A percentile compares a stretch with the other conserved stretches of the same genome.
phyloP scores from a whole-genome alignment of 1,140 invertebrate species.

The Drosophila orosa region DNA sequence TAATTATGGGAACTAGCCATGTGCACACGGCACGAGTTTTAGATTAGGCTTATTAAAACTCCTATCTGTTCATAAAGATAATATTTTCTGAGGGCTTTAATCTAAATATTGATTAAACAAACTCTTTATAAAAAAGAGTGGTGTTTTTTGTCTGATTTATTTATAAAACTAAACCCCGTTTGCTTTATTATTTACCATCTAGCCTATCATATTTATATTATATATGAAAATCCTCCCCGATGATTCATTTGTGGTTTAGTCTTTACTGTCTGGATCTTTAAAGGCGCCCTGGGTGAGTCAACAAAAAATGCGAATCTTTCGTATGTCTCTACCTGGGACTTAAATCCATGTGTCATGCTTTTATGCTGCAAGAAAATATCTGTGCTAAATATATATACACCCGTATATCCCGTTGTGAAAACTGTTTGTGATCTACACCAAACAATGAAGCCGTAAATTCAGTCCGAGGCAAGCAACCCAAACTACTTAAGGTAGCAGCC shows the following conservation, averaged over 20 bases:
- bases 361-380: constrained; percentile 22
- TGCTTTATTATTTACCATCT: background rate
- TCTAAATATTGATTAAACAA: constrained; percentile 10
- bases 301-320: constrained; percentile 20
- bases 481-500: constrained; percentile 12
- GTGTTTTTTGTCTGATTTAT: background rate
- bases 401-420: background rate
- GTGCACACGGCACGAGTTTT: constrained; percentile 37
- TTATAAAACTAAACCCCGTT: background rate
- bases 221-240: background rate
- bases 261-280: constrained; percentile 15
- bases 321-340: constrained; percentile 15
- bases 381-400: background rate
- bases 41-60: constrained; percentile 19
- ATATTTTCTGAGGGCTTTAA: background rate
- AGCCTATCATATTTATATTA: constrained; percentile 1
- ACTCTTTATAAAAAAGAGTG: background rate
- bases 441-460: constrained; percentile 22
- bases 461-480: background rate
- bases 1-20: constrained; percentile 15
- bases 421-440: background rate
- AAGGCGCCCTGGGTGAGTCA: constrained; percentile 24
- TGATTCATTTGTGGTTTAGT: constrained; percentile 24
- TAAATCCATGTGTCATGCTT: constrained; percentile 26
- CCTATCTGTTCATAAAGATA: constrained; percentile 4